Conservation (phyloP, 2,113 vertebrate species). For the Leucosticte australis region DNA sequence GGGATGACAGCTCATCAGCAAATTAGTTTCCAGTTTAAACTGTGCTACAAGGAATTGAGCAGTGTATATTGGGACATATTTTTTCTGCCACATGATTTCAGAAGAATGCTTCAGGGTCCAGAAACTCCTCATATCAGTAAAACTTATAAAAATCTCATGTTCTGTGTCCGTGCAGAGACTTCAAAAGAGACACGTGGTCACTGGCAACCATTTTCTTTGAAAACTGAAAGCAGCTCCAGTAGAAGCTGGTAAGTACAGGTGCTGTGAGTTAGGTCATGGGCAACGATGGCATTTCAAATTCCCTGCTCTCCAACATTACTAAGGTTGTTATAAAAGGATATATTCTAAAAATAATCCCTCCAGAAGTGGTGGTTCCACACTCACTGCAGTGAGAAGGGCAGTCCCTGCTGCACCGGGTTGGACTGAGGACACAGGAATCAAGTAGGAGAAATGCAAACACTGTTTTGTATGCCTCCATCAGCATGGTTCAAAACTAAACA, state of each 20-base stretch:
- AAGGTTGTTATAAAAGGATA: not conserved
- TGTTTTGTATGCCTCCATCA: not conserved
- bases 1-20: not conserved
- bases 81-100: not conserved
- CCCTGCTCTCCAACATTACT: not conserved
- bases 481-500: not conserved
- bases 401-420: not conserved
- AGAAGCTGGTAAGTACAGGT: not conserved
- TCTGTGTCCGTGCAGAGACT: not conserved
- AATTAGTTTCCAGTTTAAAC: not conserved
- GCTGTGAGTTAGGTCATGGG: not conserved
- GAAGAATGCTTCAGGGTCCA: not conserved
- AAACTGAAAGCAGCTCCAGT: not conserved
- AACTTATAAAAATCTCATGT: not conserved
- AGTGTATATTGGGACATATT: not conserved
- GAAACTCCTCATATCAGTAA: not conserved
- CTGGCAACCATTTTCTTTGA: not conserved
- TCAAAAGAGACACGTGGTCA: accelerated
- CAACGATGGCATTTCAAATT: not conserved
- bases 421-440: not conserved
- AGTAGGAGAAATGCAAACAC: not conserved
- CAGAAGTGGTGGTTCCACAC: not conserved
- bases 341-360: not conserved
- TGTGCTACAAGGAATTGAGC: not conserved
- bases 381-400: not conserved